These are phyloP conservation scores for Diplodus puntazzo DNA, from an alignment of 2,797 vertebrate species.

Conservation along the genomic window DNA sequence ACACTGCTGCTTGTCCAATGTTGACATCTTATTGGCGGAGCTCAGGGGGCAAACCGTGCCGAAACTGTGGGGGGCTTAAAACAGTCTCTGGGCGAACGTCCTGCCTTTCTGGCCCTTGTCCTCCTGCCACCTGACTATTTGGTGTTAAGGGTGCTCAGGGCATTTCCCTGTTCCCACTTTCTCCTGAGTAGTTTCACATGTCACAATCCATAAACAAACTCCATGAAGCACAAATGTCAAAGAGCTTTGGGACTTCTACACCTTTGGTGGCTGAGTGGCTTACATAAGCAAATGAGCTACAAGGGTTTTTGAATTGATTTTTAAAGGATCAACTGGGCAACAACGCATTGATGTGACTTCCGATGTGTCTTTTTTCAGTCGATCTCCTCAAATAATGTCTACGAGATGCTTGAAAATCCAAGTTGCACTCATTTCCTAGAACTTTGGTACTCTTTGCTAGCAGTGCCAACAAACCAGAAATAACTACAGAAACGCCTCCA, in stretches of 20 bases:
- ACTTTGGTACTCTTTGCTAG: neutral
- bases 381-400: neutral
- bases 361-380: no score
- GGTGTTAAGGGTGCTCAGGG: constrained; percentile 11
- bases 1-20: neutral
- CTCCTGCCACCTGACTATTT: constrained; percentile 8
- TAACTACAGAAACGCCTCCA: constrained; percentile 3
- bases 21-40: neutral
- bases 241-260: constrained; percentile 6
- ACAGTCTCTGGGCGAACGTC: constrained; percentile 4
- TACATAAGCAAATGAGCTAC: constrained; percentile 24
- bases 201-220: constrained; percentile 29
- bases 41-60: neutral
- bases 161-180: constrained; percentile 24
- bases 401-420: neutral
- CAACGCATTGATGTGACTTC: neutral
- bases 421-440: neutral
- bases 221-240: neutral
- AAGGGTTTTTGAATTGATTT: neutral
- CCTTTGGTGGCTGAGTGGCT: constrained; percentile 4
- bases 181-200: constrained; percentile 54
- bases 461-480: neutral
- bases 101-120: neutral
- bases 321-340: neutral
- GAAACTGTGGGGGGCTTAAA: neutral